Evolutionary conservation across 2,113 vertebrate genomes (phyloP), one percentile per base, ranked within the genome.

Genomic region (Tragulus kanchil): DNA sequence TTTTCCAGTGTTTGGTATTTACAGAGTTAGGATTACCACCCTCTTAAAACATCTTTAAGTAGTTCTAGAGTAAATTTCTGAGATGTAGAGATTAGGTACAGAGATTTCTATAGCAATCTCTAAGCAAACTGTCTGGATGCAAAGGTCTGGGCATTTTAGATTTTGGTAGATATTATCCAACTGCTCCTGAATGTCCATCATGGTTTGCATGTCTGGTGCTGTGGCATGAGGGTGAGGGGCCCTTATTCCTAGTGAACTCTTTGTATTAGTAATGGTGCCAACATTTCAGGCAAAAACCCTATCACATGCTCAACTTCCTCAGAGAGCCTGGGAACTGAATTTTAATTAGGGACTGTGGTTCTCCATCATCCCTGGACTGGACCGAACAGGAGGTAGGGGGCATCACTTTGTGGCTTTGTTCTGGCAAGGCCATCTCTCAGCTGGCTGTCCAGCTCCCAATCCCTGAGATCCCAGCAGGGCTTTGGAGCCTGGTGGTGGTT

Each of bases 71-170:
- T 36, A 67, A 78, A 78, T 78, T 31, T 54, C 26, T 78, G 28
- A 78, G 50, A 78, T 78, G 28, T 52, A 54, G 50, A 54, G 15
- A 78, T 78, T 54, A 78, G 28, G 31, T 54, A 78, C 10, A 25
- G 23, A 61, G 21, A 61, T 9, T 61, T 6, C 26, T 54, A n/a
- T 8, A 58, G 69, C 62, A 67, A 69, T 77, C 28, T 58, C n/a
- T 88, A 45, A 42, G 21, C 52, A 17, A 2, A n/a, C 67, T 62
- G n/a, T 26, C 5, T 67, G 23, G 28, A 50, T 96, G 42, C 67
- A 90, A 96, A 9, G 1, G 54, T 52, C 21, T 73, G 16, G 61
- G 31, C 31, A 84, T 62, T 96, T 96, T 28, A 78, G 73, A 82
- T 77, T 89, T 81, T 84, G 61, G 26, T 59, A 31, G 77, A 50